A percentile compares a stretch with the other conserved stretches of the same genome.
Conservation (phyloP, 2,113 vertebrate genomes). For the Osmerus eperlanus region DNA sequence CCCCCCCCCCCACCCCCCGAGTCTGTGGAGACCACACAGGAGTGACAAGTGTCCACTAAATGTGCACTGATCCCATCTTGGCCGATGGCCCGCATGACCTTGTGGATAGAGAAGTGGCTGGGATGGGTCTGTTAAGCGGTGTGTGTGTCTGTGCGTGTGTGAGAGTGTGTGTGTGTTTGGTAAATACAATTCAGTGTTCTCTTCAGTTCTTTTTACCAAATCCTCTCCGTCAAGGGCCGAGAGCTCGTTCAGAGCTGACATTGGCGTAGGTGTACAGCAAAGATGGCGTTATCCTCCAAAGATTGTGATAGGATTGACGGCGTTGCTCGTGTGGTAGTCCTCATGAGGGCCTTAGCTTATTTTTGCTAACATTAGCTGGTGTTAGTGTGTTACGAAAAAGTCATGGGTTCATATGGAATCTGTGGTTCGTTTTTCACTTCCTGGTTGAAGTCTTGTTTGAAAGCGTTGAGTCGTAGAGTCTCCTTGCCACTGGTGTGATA, state of each 20-base stretch:
- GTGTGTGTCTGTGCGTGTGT: too few relatives aligned
- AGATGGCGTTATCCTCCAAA: too few relatives aligned
- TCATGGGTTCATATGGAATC: neutral
- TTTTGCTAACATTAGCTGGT: slow-evolving; percentile 6
- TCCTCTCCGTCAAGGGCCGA: too few relatives aligned
- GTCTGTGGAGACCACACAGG: too few relatives aligned
- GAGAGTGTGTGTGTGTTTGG: neutral
- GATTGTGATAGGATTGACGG: too few relatives aligned
- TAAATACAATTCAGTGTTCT: too few relatives aligned
- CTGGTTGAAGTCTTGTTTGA: neutral
- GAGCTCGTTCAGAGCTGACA: too few relatives aligned
- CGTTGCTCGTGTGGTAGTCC: neutral
- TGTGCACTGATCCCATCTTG: neutral
- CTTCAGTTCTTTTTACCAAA: too few relatives aligned
- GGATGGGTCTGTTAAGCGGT: neutral
- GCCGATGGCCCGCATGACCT: neutral
- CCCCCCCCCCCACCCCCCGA: too few relatives aligned
- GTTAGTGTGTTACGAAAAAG: slow-evolving; percentile 1
- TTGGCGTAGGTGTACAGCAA: too few relatives aligned
- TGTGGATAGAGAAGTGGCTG: neutral
- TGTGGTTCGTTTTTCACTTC: neutral
- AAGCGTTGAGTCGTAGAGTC: neutral
- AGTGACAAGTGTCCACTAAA: too few relatives aligned
- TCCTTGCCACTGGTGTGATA: neutral
- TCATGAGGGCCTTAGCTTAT: neutral